Evolutionary conservation across 1,140 invertebrate genomes (phyloP), one percentile per base, ranked within the genome.

Genomic region (Nasonia giraulti): DNA sequence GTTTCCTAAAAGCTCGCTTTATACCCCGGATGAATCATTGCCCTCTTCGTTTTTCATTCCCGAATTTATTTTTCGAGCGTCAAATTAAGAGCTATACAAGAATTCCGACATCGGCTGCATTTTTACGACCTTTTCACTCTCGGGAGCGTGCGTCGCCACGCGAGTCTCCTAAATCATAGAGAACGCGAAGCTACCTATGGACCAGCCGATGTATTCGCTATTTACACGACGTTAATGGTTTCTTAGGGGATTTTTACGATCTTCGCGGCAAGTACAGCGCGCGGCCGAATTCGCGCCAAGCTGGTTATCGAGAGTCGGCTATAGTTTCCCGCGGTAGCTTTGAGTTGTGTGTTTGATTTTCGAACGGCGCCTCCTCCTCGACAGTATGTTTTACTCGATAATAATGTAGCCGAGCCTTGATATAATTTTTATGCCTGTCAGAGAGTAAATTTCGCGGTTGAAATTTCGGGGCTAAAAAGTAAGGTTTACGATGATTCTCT

Each of bases 181-280:
- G 27, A 27, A 27, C 1, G 27, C 27, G 1, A 27, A 27, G 27
- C 27, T 27, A 2, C 27, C 27, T 27, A 27, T 27, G 27, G 27
- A 1, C 27, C 27, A 27, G 27, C 27, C 27, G 27, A 27, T 62
- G 55, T 62, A 62, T 62, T 62, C 20, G 5, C 55, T 62, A 90
- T 90, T 90, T 88, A 88, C 89, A 87, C 87, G 89, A 90, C 89
- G 88, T 91, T 90, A 91, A 90, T 87, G 87, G 89, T 89, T 88
- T 75, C 55, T 62, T 62, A 62, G 55, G 3, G 55, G 20, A 62
- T 62, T 62, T 62, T 62, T 17, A 62, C 17, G 55, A 5, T 62
- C 20, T 3, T 20, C 17, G 37, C 55, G 55, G 6, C 4, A 20
- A 62, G 4, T 20, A 20, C 55, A 20, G 14, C 55, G 17, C 17